phyloP scores from a whole-genome alignment of 1,140 invertebrate genomes.

The Aphidius ervi region DNA sequence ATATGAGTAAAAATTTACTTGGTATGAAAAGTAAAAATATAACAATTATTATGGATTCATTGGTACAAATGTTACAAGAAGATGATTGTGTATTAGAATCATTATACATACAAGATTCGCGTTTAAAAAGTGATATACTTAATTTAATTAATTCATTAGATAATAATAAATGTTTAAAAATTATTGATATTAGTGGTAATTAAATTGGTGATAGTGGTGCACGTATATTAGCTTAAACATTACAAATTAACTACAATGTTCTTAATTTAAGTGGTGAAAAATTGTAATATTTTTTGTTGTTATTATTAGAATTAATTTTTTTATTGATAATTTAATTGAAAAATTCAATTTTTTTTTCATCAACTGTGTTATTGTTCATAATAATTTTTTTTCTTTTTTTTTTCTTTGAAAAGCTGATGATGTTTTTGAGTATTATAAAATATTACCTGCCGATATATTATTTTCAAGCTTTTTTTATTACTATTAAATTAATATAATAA shows the following conservation, averaged over 20 bases:
- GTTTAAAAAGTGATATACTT: constrained; percentile 74
- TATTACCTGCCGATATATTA: no score
- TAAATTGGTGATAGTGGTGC: constrained; percentile 89
- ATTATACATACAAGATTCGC: constrained; percentile 77
- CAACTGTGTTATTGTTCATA: no score
- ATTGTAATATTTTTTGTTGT: constrained; percentile 48
- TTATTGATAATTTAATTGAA: no score
- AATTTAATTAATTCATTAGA: constrained; percentile 83
- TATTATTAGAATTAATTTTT: constrained; percentile 1
- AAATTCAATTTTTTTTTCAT: no score
- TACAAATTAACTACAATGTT: constrained; percentile 96
- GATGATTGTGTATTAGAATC: constrained; percentile 76
- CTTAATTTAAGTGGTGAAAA: constrained; percentile 81
- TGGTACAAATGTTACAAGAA: constrained; percentile 80
- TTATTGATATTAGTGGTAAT: constrained; percentile 89
- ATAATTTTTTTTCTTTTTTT: no score
- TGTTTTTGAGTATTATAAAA: no score
- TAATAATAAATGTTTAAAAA: constrained; percentile 75
- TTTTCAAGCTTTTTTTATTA: no score
- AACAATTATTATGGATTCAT: constrained; percentile 71
- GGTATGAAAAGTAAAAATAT: constrained; percentile 80
- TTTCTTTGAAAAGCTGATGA: no score
- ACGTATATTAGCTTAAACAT: constrained; percentile 83
- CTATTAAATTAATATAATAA: no score
- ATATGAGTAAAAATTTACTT: constrained; percentile 70